Evolutionary conservation across 2,797 vertebrate genomes (phyloP).

Genomic region (Xerus rutilus): DNA sequence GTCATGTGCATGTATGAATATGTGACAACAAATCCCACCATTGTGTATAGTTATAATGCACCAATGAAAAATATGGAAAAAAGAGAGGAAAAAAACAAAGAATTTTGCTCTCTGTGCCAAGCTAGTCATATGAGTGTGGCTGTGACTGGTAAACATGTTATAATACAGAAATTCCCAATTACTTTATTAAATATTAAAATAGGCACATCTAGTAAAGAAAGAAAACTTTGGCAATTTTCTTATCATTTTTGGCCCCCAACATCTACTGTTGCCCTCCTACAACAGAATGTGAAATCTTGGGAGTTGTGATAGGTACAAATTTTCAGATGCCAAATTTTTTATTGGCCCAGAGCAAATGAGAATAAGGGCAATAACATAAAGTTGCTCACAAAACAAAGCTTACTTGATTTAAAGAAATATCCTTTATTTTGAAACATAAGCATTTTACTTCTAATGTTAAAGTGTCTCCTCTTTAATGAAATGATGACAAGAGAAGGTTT

Average conservation of each 20-base stretch:
- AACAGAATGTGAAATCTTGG: background rate
- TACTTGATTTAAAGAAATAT: background rate
- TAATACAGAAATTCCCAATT: background rate
- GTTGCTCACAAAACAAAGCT: conserved; percentile 35
- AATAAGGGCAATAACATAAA: background rate
- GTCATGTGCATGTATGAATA: too few species aligned
- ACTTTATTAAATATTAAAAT: conserved; percentile 20
- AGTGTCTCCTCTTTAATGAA: conserved; percentile 32
- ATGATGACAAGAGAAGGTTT: background rate
- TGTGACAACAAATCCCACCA: too few species aligned
- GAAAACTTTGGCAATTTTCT: background rate
- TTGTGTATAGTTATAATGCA: too few species aligned
- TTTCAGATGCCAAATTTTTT: conserved; percentile 14
- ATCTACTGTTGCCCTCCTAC: background rate
- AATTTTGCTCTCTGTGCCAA: background rate
- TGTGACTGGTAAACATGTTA: background rate
- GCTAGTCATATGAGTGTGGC: background rate
- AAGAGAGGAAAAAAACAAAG: background rate
- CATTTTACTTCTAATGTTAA: conserved; percentile 1
- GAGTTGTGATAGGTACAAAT: background rate
- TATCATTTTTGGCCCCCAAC: background rate
- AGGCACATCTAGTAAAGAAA: background rate
- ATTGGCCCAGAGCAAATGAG: background rate
- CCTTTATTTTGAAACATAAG: background rate
- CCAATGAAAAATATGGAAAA: too few species aligned